Percentiles rank a stretch among this genome's conserved stretches.
phyloP scores from a whole-genome alignment of 2,888 invertebrate species.

The Leptopilina drosophilae region DNA sequence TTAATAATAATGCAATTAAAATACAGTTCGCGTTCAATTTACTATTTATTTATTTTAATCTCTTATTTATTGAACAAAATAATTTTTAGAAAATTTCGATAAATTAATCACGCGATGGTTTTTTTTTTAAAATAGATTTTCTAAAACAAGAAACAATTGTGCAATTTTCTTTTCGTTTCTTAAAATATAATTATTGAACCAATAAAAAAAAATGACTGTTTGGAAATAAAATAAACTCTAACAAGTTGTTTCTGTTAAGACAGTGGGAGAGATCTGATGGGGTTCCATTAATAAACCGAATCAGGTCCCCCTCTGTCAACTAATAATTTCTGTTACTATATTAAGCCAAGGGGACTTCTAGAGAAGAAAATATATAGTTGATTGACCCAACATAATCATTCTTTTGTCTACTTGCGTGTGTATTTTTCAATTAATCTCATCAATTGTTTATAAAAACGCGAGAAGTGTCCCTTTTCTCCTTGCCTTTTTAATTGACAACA shows the following conservation, averaged over 20 bases:
- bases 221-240: not conserved
- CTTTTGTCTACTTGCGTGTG: not conserved
- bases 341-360: constrained; percentile 5
- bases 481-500: not conserved
- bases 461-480: not conserved
- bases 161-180: not conserved
- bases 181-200: not conserved
- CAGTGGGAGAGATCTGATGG: constrained; percentile 2
- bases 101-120: not conserved
- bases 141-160: not conserved
- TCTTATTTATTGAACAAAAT: too few relatives aligned
- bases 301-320: constrained; percentile 1
- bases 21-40: too few relatives aligned
- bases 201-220: not conserved
- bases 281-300: constrained; percentile 31
- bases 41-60: too few relatives aligned
- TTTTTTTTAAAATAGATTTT: not conserved
- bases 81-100: not conserved
- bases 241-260: constrained; percentile 9
- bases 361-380: constrained; percentile 21
- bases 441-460: not conserved
- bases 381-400: constrained; percentile 22
- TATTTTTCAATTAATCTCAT: not conserved
- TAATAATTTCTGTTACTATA: constrained; percentile 17
- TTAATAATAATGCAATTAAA: too few relatives aligned